These are phyloP conservation scores for Anthoscopus minutus DNA, from an alignment of 2,113 vertebrate genomes.

Conservation along the genomic window DNA sequence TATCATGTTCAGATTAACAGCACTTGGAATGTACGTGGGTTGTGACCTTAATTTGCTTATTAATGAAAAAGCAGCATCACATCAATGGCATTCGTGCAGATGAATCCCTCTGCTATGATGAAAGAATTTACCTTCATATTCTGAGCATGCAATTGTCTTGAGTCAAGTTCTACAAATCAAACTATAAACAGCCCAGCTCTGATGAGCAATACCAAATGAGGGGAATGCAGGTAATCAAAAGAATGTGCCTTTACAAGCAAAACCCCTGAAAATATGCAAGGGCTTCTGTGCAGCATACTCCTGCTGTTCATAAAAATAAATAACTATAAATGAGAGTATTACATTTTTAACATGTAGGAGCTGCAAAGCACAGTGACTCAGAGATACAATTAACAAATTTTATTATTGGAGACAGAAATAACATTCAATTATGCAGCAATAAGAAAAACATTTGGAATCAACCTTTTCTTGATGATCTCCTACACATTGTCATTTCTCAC, in stretches of 20 bases:
- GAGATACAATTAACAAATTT: neutral
- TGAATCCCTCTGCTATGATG: neutral
- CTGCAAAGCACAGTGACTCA: slow-evolving; percentile 16
- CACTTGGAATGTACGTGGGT: neutral
- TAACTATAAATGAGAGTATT: neutral
- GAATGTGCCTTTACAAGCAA: neutral
- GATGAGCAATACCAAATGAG: neutral
- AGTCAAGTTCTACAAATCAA: slow-evolving; percentile 21
- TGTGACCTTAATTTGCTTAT: slow-evolving; percentile 1
- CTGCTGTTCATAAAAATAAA: neutral
- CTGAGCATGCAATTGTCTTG: neutral
- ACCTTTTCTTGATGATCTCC: neutral
- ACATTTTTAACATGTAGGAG: slow-evolving; percentile 1
- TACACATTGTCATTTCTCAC: neutral
- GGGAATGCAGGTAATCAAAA: neutral
- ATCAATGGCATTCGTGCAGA: neutral
- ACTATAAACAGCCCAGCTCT: neutral
- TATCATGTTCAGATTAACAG: neutral
- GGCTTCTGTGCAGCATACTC: neutral
- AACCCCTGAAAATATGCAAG: neutral
- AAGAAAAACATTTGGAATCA: neutral
- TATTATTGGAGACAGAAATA: slow-evolving; percentile 1
- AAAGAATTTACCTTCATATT: slow-evolving; percentile 1
- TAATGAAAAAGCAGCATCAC: neutral
- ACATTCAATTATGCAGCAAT: neutral